Evolutionary conservation across 2,888 invertebrate genomes (phyloP).

Genomic region (Rhamphomyia laevipes): DNA sequence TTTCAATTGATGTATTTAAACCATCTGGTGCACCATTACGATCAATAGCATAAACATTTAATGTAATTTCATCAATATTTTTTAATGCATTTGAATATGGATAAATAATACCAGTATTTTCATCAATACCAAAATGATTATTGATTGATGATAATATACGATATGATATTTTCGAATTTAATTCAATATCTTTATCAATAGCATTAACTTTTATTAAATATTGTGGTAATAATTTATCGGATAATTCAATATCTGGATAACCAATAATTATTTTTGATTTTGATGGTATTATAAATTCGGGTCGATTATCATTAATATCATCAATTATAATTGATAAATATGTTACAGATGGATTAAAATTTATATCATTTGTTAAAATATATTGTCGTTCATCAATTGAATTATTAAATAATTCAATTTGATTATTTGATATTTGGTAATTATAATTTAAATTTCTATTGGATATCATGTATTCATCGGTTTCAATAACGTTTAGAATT

Average conservation of each 20-base stretch:
- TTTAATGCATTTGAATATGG: conserved; percentile 17
- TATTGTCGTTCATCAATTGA: conserved; percentile 6
- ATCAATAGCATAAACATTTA: conserved; percentile 21
- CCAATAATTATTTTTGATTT: conserved; percentile 15
- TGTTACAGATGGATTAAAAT: conserved; percentile 17
- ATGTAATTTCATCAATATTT: conserved; percentile 9
- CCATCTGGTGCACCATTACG: conserved; percentile 18
- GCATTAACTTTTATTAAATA: conserved; percentile 19
- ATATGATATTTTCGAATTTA: conserved; percentile 21
- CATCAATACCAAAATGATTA: conserved; percentile 21
- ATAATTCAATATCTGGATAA: conserved; percentile 18
- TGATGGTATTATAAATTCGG: conserved; percentile 18
- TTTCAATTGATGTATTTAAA: conserved; percentile 11
- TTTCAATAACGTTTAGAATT: conserved; percentile 14
- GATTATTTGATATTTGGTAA: background rate
- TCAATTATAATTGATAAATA: conserved; percentile 19
- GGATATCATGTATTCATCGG: background rate
- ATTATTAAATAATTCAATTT: background rate
- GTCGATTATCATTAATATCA: conserved; percentile 25
- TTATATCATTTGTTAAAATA: conserved; percentile 17
- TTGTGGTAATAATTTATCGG: conserved; percentile 18
- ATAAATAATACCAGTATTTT: conserved; percentile 19
- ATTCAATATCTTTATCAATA: conserved; percentile 19
- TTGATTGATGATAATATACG: conserved; percentile 14
- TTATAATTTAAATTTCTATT: background rate